phyloP scores from a whole-genome alignment of 2,888 invertebrate genomes.

The Pardosa pseudoannulata region DNA sequence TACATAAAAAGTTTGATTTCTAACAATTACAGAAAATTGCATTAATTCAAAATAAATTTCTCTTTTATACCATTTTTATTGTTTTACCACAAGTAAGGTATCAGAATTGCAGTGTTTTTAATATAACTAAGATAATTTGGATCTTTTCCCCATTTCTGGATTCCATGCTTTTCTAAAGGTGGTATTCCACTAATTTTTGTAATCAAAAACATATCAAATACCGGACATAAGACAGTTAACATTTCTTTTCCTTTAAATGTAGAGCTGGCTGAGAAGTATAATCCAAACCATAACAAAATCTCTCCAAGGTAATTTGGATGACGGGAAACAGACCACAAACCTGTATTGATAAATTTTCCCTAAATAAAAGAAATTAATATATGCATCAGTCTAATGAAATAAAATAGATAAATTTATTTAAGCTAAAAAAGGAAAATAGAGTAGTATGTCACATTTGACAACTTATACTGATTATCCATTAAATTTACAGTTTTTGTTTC shows the following conservation, averaged over 20 bases:
- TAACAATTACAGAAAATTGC: too few relatives aligned
- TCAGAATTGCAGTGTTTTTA: slow-evolving; percentile 77
- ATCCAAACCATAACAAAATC: slow-evolving; percentile 77
- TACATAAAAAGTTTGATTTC: too few relatives aligned
- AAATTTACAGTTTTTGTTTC: too few relatives aligned
- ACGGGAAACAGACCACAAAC: slow-evolving; percentile 77
- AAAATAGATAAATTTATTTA: background rate
- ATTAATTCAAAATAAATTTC: background rate
- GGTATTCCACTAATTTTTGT: slow-evolving; percentile 78
- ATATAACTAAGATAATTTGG: slow-evolving; percentile 77
- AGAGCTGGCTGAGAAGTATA: slow-evolving; percentile 75
- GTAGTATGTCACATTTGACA: too few relatives aligned
- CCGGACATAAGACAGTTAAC: slow-evolving; percentile 74
- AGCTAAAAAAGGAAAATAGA: too few relatives aligned
- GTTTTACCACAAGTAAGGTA: slow-evolving; percentile 76
- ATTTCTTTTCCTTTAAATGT: slow-evolving; percentile 65
- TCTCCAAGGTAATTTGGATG: slow-evolving; percentile 78
- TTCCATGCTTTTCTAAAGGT: slow-evolving; percentile 76
- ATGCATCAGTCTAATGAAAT: background rate
- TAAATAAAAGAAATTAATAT: background rate
- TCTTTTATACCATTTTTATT: background rate
- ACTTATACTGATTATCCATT: too few relatives aligned
- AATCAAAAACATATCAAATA: slow-evolving; percentile 77
- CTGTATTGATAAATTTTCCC: slow-evolving; percentile 73
- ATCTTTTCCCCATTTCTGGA: slow-evolving; percentile 77